A percentile compares a stretch with the other conserved stretches of the same genome.
phyloP scores from a whole-genome alignment of 2,888 invertebrate species.

The Halictus ligatus region DNA sequence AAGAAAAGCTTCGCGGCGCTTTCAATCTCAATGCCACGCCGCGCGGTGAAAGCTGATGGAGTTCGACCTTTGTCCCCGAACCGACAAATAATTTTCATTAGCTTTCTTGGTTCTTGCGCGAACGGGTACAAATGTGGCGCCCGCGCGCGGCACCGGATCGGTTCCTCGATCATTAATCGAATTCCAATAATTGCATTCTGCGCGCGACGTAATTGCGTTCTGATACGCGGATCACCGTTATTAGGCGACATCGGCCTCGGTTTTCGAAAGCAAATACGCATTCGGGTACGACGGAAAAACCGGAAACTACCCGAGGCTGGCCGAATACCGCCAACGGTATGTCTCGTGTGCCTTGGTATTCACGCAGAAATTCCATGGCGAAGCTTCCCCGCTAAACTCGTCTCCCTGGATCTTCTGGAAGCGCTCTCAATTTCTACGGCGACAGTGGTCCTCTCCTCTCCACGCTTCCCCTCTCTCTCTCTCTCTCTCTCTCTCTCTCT shows the following conservation, averaged over 20 bases:
- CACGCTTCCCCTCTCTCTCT: background rate
- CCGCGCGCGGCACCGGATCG: background rate
- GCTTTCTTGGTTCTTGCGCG: conserved; percentile 17
- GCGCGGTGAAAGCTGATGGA: background rate
- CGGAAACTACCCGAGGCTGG: conserved; percentile 14
- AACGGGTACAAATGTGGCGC: conserved; percentile 8
- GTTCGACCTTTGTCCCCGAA: background rate
- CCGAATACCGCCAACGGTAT: conserved; percentile 25
- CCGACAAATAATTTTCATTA: conserved; percentile 22
- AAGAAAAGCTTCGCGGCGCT: conserved; percentile 25
- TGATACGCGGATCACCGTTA: conserved; percentile 32
- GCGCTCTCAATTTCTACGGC: conserved; percentile 72
- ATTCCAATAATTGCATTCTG: conserved; percentile 54
- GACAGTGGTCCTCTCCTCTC: conserved; percentile 15
- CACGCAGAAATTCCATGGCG: conserved; percentile 63
- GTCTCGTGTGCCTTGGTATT: conserved; percentile 43
- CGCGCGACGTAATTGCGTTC: conserved; percentile 40
- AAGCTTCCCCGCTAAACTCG: conserved; percentile 58
- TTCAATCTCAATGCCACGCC: background rate
- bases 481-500: background rate
- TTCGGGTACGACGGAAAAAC: conserved; percentile 28
- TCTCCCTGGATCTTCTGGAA: conserved; percentile 67
- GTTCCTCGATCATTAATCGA: conserved; percentile 39
- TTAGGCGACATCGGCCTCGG: background rate
- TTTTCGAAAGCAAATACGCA: background rate